Evolutionary conservation across 2,888 invertebrate species (phyloP).

Genomic region (Drosophila neoperkinsi): DNA sequence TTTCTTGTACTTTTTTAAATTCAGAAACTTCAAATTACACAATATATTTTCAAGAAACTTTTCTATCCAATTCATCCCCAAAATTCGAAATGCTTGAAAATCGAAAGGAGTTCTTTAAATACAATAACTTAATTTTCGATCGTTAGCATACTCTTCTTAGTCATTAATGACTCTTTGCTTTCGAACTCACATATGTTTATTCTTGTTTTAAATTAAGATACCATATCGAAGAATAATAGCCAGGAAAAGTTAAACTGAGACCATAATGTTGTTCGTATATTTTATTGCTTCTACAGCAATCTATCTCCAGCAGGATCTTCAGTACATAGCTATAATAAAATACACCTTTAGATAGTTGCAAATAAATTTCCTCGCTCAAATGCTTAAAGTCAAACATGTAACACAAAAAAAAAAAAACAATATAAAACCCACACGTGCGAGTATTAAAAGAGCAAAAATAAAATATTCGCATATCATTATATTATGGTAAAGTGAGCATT

Average conservation of each 20-base stretch:
- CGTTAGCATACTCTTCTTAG: background rate
- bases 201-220: background rate
- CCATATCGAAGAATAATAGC: background rate
- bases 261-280: background rate
- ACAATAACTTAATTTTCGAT: background rate
- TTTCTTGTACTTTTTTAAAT: background rate
- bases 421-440: background rate
- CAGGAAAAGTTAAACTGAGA: background rate
- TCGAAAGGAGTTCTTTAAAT: background rate
- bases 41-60: background rate
- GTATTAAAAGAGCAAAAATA: conserved; percentile 26
- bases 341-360: conserved; percentile 1
- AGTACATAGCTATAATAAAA: background rate
- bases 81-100: background rate
- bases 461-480: conserved; percentile 64
- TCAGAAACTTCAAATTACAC: background rate
- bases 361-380: conserved; percentile 2
- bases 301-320: background rate
- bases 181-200: background rate
- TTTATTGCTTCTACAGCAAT: background rate
- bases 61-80: background rate
- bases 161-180: background rate
- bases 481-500: conserved; percentile 53
- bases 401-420: conserved; percentile 1
- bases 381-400: conserved; percentile 5